Percentiles rank a stretch among this genome's conserved stretches.
Conservation (phyloP, 2,797 vertebrate species). For the Pipistrellus pipistrellus region DNA sequence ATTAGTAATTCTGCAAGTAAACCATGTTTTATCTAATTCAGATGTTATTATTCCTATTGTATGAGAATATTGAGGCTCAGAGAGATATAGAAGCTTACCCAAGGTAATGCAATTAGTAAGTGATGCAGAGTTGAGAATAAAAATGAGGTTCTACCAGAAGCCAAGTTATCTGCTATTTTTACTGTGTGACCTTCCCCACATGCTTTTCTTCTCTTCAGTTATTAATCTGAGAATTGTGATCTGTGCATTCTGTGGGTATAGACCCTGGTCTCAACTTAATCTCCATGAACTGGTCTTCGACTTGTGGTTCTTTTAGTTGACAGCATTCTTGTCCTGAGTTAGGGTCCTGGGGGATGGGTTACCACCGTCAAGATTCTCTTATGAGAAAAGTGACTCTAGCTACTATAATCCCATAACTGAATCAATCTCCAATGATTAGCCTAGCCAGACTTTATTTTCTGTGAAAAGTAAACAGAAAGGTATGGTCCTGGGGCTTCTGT, state of each 20-base stretch:
- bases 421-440: not conserved
- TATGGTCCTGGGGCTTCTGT: not conserved
- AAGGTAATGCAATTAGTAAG: not conserved
- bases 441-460: not conserved
- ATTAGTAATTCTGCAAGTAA: slow-evolving; percentile 26
- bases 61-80: not conserved
- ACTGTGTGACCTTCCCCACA: not conserved
- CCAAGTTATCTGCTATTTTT: not conserved
- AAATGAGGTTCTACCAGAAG: not conserved
- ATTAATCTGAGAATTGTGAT: not conserved
- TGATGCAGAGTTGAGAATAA: not conserved
- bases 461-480: not conserved
- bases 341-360: not conserved
- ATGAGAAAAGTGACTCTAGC: not conserved
- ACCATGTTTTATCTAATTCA: not conserved
- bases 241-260: not conserved
- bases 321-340: not conserved
- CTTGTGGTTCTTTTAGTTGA: not conserved
- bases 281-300: not conserved
- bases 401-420: not conserved
- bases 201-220: not conserved
- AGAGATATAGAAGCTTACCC: not conserved
- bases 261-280: not conserved
- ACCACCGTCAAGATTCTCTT: not conserved
- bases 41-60: not conserved